These are phyloP conservation scores for Drosophila cognata DNA, from an alignment of 2,888 invertebrate genomes.

Conservation along the genomic window DNA sequence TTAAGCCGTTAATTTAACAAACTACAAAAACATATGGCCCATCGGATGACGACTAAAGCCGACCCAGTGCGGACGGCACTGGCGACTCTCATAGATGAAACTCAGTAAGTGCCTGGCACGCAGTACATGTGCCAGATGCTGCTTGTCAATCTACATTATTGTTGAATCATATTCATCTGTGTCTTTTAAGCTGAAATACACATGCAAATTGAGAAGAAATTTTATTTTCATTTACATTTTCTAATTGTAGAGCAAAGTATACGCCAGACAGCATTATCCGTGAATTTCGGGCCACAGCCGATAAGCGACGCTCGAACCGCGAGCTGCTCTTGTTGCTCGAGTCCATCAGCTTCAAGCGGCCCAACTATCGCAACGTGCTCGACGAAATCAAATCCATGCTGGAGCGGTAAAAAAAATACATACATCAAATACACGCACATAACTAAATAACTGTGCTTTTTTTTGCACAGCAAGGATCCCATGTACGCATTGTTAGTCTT, in stretches of 20 bases:
- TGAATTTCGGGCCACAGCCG: slow-evolving; percentile 80
- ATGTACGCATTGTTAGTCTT: slow-evolving; percentile 82
- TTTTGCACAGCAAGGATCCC: slow-evolving; percentile 79
- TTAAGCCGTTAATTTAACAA: slow-evolving; percentile 43
- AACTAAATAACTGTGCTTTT: not conserved
- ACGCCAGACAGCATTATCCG: slow-evolving; percentile 80
- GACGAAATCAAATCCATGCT: slow-evolving; percentile 73
- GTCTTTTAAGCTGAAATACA: not conserved
- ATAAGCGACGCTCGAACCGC: slow-evolving; percentile 67
- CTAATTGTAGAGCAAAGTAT: slow-evolving; percentile 72
- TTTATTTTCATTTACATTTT: not conserved
- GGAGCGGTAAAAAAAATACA: slow-evolving; percentile 66
- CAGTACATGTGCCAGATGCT: slow-evolving; percentile 54
- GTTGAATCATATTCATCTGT: slow-evolving; percentile 1
- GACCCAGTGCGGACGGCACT: slow-evolving; percentile 77
- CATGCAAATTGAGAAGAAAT: slow-evolving; percentile 1
- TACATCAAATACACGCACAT: not conserved
- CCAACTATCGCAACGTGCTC: slow-evolving; percentile 72
- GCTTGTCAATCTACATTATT: not conserved
- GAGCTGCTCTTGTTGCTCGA: slow-evolving; percentile 80
- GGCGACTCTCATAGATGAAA: slow-evolving; percentile 73
- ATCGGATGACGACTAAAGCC: slow-evolving; percentile 39
- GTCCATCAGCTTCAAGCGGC: slow-evolving; percentile 79
- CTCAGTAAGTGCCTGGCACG: slow-evolving; percentile 69
- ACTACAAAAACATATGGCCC: slow-evolving; percentile 40